Evolutionary conservation across 2,888 invertebrate genomes (phyloP).

Genomic region (Chrysina gloriosa): DNA sequence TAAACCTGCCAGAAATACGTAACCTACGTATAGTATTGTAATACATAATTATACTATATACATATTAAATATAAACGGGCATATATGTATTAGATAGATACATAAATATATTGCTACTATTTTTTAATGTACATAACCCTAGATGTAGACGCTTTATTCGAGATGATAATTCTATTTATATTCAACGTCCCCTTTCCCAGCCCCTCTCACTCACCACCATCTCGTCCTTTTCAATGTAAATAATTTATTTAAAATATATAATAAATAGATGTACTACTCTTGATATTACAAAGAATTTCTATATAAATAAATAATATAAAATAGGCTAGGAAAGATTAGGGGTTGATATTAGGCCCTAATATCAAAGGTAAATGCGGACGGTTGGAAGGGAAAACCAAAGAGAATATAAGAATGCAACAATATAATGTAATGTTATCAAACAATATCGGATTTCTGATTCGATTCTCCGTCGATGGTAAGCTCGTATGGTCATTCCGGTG

Average conservation of each 20-base stretch:
- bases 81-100: constrained; percentile 34
- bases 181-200: not conserved
- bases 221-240: constrained; percentile 6
- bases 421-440: constrained; percentile 10
- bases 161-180: constrained; percentile 9
- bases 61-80: not conserved
- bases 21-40: constrained; percentile 38
- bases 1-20: constrained; percentile 62
- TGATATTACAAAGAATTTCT: constrained; percentile 11
- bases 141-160: constrained; percentile 50
- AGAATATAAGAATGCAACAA: constrained; percentile 29
- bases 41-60: constrained; percentile 4
- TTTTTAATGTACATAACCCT: constrained; percentile 55
- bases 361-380: constrained; percentile 2
- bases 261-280: constrained; percentile 7
- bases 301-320: constrained; percentile 14
- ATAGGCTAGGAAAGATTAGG: too few relatives aligned
- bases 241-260: not conserved
- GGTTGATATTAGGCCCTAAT: too few relatives aligned
- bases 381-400: not conserved
- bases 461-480: too few relatives aligned
- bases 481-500: too few relatives aligned
- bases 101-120: constrained; percentile 52
- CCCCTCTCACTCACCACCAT: not conserved
- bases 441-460: not conserved